Evolutionary conservation across 1,140 invertebrate species (phyloP).

Genomic region (Galleria mellonella): DNA sequence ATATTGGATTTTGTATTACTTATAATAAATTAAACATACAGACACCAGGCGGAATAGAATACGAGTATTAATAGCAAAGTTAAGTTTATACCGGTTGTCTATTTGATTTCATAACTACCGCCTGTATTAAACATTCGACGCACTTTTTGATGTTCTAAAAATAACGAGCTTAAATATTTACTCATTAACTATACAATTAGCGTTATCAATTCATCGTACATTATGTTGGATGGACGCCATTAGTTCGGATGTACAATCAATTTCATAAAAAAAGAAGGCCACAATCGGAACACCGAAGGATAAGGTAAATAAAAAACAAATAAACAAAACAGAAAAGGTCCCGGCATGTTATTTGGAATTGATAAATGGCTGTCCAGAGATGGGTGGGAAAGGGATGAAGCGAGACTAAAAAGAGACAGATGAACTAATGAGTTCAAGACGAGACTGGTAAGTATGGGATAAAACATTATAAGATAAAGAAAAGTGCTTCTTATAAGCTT

Average conservation of each 20-base stretch:
- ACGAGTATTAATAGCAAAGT: no score
- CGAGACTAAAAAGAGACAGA: constrained; percentile 44
- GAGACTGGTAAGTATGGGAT: constrained; percentile 42
- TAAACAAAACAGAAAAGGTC: constrained; percentile 61
- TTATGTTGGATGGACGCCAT: constrained; percentile 52
- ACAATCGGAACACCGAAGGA: constrained; percentile 54
- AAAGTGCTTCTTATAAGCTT: constrained; percentile 56
- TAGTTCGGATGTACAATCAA: constrained; percentile 68
- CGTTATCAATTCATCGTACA: constrained; percentile 55
- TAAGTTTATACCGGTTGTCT: no score
- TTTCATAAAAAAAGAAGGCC: constrained; percentile 53
- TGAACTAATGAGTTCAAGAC: constrained; percentile 53
- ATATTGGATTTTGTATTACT: no score
- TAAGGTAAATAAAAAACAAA: constrained; percentile 69
- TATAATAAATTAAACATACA: no score
- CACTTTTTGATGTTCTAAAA: constrained; percentile 2
- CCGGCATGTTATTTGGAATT: constrained; percentile 70
- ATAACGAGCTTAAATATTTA: constrained; percentile 16
- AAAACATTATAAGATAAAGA: constrained; percentile 53
- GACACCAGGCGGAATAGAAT: no score
- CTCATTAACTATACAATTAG: constrained; percentile 57
- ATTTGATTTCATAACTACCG: no score
- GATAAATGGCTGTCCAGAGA: constrained; percentile 68
- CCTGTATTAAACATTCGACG: no score
- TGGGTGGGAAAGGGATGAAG: constrained; percentile 45